Evolutionary conservation across 2,797 vertebrate genomes (phyloP).

Genomic region (Decapterus maruadsi): DNA sequence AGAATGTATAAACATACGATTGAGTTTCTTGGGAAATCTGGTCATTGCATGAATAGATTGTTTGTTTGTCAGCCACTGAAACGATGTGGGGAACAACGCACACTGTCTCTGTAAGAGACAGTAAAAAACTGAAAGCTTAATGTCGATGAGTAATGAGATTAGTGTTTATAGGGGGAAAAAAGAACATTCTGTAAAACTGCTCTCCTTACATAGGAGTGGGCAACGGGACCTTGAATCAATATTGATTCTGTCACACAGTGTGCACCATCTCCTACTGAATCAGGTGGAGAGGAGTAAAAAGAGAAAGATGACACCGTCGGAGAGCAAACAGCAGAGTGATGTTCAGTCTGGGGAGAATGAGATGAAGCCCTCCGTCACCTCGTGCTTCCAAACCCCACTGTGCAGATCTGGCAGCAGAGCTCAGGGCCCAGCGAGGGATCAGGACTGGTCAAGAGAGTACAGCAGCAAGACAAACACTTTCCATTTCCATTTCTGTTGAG

Average conservation of each 20-base stretch:
- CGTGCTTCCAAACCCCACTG: constrained; percentile 4
- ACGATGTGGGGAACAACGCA: constrained; percentile 45
- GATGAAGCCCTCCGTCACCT: constrained; percentile 10
- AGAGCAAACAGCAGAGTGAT: not conserved
- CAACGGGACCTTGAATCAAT: not conserved
- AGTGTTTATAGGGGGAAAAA: not conserved
- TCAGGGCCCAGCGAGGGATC: no score
- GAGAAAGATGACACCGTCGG: no score
- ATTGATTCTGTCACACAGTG: constrained; percentile 2
- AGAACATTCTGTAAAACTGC: not conserved
- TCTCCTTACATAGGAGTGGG: not conserved
- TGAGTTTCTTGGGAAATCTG: constrained; percentile 71
- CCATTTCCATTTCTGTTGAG: no score
- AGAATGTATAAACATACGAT: constrained; percentile 80
- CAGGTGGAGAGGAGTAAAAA: not conserved
- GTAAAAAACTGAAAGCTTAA: constrained; percentile 34
- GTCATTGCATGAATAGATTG: constrained; percentile 66
- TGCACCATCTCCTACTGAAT: not conserved
- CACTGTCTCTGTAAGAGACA: constrained; percentile 29
- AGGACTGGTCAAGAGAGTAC: no score
- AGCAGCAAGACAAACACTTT: no score
- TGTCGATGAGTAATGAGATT: constrained; percentile 10
- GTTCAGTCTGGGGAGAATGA: constrained; percentile 18
- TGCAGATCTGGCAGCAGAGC: not conserved
- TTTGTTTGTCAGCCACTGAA: constrained; percentile 71